Evolutionary conservation across 2,797 vertebrate species (phyloP).

Genomic region (Clarias platycephalus): DNA sequence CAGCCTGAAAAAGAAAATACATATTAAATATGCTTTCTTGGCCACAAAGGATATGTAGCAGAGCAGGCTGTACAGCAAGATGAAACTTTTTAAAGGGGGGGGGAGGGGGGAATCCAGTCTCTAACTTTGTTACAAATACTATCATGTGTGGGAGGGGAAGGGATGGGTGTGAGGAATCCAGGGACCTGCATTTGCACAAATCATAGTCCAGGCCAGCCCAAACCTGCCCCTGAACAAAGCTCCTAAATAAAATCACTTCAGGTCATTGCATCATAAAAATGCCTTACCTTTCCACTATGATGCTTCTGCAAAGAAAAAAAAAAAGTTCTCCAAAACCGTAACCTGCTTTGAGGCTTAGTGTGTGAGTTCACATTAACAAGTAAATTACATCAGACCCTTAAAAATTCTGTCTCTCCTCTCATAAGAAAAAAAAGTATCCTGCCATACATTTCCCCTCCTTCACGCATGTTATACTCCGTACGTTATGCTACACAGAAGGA

Average conservation of each 20-base stretch:
- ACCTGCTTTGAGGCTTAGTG: constrained; percentile 6
- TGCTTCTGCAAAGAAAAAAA: constrained; percentile 1
- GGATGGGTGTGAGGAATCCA: background rate
- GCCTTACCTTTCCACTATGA: constrained; percentile 14
- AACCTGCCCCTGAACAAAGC: constrained; percentile 22
- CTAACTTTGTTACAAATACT: background rate
- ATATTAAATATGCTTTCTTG: constrained; percentile 5
- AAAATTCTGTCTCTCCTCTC: constrained; percentile 1
- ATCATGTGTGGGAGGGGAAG: background rate
- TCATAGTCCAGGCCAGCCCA: background rate
- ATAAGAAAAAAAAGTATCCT: background rate
- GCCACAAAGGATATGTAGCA: constrained; percentile 5
- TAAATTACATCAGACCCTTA: constrained; percentile 36
- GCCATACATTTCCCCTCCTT: background rate
- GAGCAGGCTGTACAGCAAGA: background rate
- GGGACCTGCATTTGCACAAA: constrained; percentile 7
- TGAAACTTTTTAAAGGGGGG: background rate
- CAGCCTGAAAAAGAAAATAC: constrained; percentile 47
- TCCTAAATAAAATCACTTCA: constrained; percentile 26
- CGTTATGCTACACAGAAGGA: background rate
- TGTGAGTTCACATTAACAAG: constrained; percentile 8
- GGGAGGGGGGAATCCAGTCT: background rate
- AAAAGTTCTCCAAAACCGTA: background rate
- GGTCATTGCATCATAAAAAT: constrained; percentile 37
- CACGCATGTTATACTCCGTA: background rate